Evolutionary conservation across 2,797 vertebrate genomes (phyloP).

Genomic region (Chromis chromis): DNA sequence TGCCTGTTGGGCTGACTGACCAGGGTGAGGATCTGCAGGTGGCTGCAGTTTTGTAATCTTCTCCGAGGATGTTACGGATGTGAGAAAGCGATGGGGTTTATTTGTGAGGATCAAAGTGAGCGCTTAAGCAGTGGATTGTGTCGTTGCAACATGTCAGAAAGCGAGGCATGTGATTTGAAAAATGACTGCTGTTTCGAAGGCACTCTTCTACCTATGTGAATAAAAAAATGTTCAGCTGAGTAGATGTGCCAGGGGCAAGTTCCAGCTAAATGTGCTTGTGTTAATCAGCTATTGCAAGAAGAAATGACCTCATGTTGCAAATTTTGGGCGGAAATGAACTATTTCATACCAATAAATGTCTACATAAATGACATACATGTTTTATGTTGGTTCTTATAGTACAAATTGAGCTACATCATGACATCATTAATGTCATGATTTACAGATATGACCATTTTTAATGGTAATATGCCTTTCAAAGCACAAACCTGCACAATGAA

Average conservation of each 20-base stretch:
- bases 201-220: conserved; percentile 1
- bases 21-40: conserved; percentile 48
- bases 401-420: no score
- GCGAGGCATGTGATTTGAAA: no score
- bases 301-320: not conserved
- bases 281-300: not conserved
- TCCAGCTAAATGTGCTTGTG: not conserved
- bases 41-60: conserved; percentile 15
- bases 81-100: not conserved
- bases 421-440: not conserved
- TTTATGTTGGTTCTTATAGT: no score
- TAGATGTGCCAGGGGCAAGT: not conserved
- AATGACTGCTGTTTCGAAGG: no score
- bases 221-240: not conserved
- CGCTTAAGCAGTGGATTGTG: not conserved
- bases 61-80: not conserved
- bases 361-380: no score
- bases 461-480: not conserved
- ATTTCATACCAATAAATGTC: no score
- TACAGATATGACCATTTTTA: not conserved
- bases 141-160: not conserved
- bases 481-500: not conserved
- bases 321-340: not conserved
- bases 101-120: not conserved
- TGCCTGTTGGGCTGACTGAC: conserved; percentile 20